Percentiles rank a stretch among this genome's conserved stretches.
phyloP scores from a whole-genome alignment of 2,888 invertebrate species.

The Cetonia aurata region DNA sequence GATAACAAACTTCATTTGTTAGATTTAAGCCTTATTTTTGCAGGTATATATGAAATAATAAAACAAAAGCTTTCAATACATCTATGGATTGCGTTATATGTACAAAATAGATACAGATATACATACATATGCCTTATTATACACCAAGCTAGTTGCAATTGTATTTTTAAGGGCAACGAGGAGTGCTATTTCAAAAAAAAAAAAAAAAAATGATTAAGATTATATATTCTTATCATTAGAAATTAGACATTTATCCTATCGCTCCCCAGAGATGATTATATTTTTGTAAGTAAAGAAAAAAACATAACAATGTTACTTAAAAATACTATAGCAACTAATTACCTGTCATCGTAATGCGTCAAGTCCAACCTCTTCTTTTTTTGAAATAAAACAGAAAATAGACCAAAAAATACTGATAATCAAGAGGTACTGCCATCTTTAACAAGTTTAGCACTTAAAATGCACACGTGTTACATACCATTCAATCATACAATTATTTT shows the following conservation, averaged over 20 bases:
- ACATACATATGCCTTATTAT: constrained; percentile 48
- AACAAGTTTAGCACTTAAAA: constrained; percentile 23
- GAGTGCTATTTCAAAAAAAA: background rate
- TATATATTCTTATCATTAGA: constrained; percentile 1
- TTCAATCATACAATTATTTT: constrained; percentile 55
- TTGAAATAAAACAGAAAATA: constrained; percentile 21
- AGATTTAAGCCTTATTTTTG: constrained; percentile 19
- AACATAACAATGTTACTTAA: constrained; percentile 5
- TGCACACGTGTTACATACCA: constrained; percentile 43
- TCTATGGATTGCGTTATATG: constrained; percentile 53
- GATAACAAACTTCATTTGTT: too few species aligned
- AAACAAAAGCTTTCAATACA: constrained; percentile 57
- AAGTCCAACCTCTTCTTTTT: constrained; percentile 4
- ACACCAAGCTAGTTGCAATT: constrained; percentile 49
- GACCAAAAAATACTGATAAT: constrained; percentile 37
- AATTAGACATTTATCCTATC: constrained; percentile 6
- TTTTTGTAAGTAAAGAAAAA: too few species aligned
- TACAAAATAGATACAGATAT: constrained; percentile 54
- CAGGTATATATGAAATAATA: constrained; percentile 54
- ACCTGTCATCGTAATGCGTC: too few species aligned
- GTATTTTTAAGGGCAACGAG: constrained; percentile 13
- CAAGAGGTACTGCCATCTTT: constrained; percentile 3
- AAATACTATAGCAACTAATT: constrained; percentile 25
- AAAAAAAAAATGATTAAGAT: constrained; percentile 8
- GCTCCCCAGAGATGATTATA: too few species aligned